These are phyloP conservation scores for Tachycineta bicolor DNA, from an alignment of 2,113 vertebrate species.

Conservation along the genomic window DNA sequence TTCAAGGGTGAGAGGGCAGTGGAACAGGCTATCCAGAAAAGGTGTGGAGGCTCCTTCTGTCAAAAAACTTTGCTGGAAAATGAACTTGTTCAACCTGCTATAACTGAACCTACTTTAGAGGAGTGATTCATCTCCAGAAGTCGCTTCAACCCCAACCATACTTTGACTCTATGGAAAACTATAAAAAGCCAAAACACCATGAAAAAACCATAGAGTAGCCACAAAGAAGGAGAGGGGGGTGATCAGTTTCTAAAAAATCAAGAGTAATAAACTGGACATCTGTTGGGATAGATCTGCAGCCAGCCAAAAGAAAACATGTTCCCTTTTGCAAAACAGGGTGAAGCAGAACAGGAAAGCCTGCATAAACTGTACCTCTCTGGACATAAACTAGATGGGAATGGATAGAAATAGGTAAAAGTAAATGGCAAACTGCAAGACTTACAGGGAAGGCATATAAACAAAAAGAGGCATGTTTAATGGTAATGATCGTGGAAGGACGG, in stretches of 20 bases:
- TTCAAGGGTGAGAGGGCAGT: neutral
- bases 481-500: neutral
- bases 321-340: neutral
- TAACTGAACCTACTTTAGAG: neutral
- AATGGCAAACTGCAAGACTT: neutral
- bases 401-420: neutral
- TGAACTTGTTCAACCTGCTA: neutral
- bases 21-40: neutral
- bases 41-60: neutral
- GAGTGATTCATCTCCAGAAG: neutral
- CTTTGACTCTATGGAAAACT: neutral
- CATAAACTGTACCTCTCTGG: neutral
- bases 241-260: neutral
- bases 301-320: neutral
- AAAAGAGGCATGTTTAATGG: neutral
- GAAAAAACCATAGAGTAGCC: neutral
- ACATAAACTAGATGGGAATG: neutral
- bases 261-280: neutral
- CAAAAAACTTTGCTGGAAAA: neutral
- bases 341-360: neutral
- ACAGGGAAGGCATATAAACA: neutral
- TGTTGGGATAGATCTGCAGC: neutral
- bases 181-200: neutral
- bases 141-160: neutral
- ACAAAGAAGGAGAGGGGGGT: neutral